Percentiles rank a stretch among this genome's conserved stretches.
These are phyloP conservation scores for Blomia tropicalis DNA, from an alignment of 2,888 invertebrate genomes.

Conservation along the genomic window DNA sequence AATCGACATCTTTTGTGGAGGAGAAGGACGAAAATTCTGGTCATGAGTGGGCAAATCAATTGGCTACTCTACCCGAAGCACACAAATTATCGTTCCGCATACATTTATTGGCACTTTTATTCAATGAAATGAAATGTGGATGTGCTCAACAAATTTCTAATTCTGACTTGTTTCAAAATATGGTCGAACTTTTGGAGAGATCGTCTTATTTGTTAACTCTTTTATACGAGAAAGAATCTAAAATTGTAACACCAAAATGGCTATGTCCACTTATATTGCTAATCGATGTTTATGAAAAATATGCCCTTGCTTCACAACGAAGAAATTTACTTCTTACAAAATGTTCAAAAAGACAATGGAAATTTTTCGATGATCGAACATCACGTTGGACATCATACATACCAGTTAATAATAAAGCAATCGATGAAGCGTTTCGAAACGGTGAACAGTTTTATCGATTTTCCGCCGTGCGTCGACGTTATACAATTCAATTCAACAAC, in stretches of 20 bases:
- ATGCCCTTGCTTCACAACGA: constrained; percentile 50
- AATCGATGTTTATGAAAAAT: constrained; percentile 59
- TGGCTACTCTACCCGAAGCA: constrained; percentile 33
- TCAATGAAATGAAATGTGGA: constrained; percentile 53
- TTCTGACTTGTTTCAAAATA: constrained; percentile 34
- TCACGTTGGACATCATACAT: constrained; percentile 64
- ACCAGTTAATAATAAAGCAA: constrained; percentile 51
- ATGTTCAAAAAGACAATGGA: constrained; percentile 45
- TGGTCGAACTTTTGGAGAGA: constrained; percentile 35
- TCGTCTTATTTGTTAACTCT: constrained; percentile 27
- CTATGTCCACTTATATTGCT: constrained; percentile 54
- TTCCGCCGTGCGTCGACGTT: constrained; percentile 53
- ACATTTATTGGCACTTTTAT: constrained; percentile 53
- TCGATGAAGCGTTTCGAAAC: constrained; percentile 58
- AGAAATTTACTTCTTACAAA: constrained; percentile 46
- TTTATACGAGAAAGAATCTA: constrained; percentile 16
- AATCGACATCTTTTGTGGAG: constrained; percentile 31
- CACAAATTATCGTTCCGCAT: constrained; percentile 44
- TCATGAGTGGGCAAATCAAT: constrained; percentile 32
- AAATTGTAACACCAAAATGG: constrained; percentile 44
- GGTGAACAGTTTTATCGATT: constrained; percentile 54
- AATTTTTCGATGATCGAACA: constrained; percentile 65
- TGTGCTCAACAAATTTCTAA: constrained; percentile 45
- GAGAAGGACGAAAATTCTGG: constrained; percentile 27
- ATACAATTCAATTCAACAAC: constrained; percentile 57